Percentiles rank a stretch among this genome's conserved stretches.
Evolutionary conservation across 2,797 vertebrate genomes (phyloP).

Genomic region (Acrocephalus scirpaceus): DNA sequence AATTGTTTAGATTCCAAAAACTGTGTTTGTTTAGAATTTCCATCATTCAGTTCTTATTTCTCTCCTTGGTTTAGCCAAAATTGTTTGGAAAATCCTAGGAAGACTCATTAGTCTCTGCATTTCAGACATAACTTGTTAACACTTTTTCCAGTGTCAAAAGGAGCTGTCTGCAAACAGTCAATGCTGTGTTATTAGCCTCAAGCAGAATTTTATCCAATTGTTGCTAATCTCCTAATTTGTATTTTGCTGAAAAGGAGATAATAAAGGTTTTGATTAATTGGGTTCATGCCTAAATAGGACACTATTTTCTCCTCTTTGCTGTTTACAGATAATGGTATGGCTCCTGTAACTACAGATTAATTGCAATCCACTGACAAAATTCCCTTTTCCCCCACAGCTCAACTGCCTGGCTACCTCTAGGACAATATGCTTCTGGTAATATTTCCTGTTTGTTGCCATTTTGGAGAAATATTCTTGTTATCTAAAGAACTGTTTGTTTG

Average conservation of each 20-base stretch:
- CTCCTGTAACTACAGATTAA: not conserved
- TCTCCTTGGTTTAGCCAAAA: not conserved
- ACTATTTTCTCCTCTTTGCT: not conserved
- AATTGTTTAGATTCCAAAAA: not conserved
- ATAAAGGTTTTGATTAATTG: not conserved
- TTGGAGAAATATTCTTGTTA: not conserved
- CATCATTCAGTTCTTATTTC: not conserved
- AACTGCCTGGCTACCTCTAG: not conserved
- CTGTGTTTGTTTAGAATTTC: not conserved
- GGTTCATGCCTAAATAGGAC: not conserved
- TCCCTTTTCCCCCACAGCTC: not conserved
- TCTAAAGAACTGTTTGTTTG: not conserved
- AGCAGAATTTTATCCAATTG: not conserved
- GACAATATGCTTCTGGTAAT: not conserved
- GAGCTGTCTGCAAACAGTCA: not conserved
- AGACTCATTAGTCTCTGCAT: not conserved
- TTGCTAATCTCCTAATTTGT: not conserved
- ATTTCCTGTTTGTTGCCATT: not conserved
- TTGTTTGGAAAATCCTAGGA: not conserved
- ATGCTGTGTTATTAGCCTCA: not conserved
- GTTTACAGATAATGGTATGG: not conserved
- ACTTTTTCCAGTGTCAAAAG: not conserved
- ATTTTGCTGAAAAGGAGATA: not conserved
- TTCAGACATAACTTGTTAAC: not conserved
- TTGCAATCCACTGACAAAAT: not conserved